phyloP scores from a whole-genome alignment of 1,140 invertebrate genomes.

The Brachionus angularis region DNA sequence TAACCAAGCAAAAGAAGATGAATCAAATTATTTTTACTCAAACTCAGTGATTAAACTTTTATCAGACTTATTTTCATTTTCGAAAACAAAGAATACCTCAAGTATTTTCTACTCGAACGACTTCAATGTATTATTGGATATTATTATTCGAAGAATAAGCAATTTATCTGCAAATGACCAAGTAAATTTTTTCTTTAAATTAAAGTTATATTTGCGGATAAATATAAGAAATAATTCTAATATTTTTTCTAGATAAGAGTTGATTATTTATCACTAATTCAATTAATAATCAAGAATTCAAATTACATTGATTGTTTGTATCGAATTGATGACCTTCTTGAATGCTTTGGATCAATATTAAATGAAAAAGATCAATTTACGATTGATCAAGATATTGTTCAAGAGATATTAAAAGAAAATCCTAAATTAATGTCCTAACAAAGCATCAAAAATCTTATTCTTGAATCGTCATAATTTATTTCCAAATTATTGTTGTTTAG shows the following conservation, averaged over 20 bases:
- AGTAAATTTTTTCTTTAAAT: not conserved
- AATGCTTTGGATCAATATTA: constrained; percentile 48
- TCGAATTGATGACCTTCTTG: constrained; percentile 48
- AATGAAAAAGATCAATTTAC: constrained; percentile 48
- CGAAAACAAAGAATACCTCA: not conserved
- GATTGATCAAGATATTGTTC: constrained; percentile 41
- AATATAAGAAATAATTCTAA: not conserved
- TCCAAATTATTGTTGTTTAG: too few relatives aligned
- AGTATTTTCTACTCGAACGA: constrained; percentile 25
- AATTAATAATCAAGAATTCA: constrained; percentile 51
- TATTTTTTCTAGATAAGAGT: constrained; percentile 48
- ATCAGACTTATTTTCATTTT: constrained; percentile 27
- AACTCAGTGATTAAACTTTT: constrained; percentile 20
- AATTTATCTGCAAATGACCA: constrained; percentile 40
- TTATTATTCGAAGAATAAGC: constrained; percentile 3
- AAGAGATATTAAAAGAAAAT: constrained; percentile 22
- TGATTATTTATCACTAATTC: constrained; percentile 49
- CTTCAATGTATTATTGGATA: constrained; percentile 29
- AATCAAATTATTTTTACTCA: not conserved
- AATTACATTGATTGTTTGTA: constrained; percentile 50
- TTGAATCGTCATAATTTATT: too few relatives aligned
- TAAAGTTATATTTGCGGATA: not conserved
- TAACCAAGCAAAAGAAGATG: not conserved
- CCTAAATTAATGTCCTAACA: too few relatives aligned
- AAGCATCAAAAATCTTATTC: too few relatives aligned